Base-by-base conservation (phyloP, 2,797 vertebrate genomes). In the Pantherophis vulpinus region DNA sequence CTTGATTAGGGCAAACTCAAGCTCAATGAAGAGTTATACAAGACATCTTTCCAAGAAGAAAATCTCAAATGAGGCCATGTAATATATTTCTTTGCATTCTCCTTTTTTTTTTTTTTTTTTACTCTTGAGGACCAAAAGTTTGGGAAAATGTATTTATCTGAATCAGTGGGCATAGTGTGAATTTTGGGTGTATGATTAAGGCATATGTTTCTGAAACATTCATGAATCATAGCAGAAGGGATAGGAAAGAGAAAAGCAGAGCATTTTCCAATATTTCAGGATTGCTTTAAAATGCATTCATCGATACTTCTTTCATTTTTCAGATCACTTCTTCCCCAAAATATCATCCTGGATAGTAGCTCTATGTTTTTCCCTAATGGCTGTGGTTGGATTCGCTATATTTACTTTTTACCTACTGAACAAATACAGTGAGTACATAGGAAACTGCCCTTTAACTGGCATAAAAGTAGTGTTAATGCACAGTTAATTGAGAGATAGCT, bases 251-350 rank as follows among this genome's bases (percentile, higher is more conserved):
- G 5, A 20, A 54, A 54, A 14, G 32, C 16, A 3, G 29, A 51
- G 20, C 18, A 74, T 63, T 90, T n/a, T 3, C 23, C 23, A 56
- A 27, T 47, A 5, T 32, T 91, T n/a, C 2, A 2, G 4, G 4
- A 14, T n/a, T 59, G 70, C 83, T 61, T 91, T 91, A 55, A 86
- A 58, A 14, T 12, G 20, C n/a, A 87, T 56, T 87, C 61, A 55
- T 10, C 32, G 27, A 12, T 92, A 27, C 37, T 56, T 92, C 2
- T 58, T 54, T 89, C 51, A 8, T 56, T 14, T 91, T 91, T 37
- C 92, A 93, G 92, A 59, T 93, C 29, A 87, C 20, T 8, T 93
- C 29, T 93, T 93, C 86, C 61, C 54, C 47, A 54, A 79, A 54
- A 54, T 90, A 5, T 59, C 54, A 37, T 56, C 55, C 29, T 93